A percentile compares a stretch with the other conserved stretches of the same genome.
Conservation (phyloP, 1,140 invertebrate species). For the Micrasema minimum region DNA sequence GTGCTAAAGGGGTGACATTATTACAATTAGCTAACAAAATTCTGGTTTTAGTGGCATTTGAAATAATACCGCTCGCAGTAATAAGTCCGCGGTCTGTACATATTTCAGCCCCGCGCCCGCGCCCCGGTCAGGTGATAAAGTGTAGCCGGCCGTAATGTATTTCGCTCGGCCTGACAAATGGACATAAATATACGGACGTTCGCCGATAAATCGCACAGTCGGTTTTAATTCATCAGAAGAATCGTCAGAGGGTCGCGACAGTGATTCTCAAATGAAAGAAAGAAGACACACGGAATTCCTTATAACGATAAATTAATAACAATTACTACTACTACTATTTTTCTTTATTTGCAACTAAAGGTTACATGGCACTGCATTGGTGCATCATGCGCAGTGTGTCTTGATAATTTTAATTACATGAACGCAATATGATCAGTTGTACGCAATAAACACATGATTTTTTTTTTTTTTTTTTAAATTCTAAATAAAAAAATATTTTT, state of each 20-base stretch:
- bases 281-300: too few relatives aligned
- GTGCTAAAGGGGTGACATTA: neutral
- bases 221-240: constrained; percentile 52
- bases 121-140: constrained; percentile 45
- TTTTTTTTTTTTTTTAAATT: too few relatives aligned
- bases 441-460: too few relatives aligned
- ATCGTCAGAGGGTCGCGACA: constrained; percentile 6
- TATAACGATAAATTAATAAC: too few relatives aligned
- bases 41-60: neutral
- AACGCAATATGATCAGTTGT: too few relatives aligned
- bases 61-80: constrained; percentile 20
- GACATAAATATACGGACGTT: constrained; percentile 51
- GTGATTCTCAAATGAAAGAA: too few relatives aligned
- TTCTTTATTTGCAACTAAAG: too few relatives aligned
- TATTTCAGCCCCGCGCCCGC: constrained; percentile 49
- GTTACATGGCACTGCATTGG: too few relatives aligned
- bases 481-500: too few relatives aligned
- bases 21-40: neutral
- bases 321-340: too few relatives aligned
- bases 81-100: constrained; percentile 44
- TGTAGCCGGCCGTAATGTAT: constrained; percentile 42
- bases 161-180: constrained; percentile 48
- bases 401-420: too few relatives aligned
- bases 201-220: constrained; percentile 48
- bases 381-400: too few relatives aligned